A percentile compares a stretch with the other conserved stretches of the same genome.
These are phyloP conservation scores for Branchellion lobata DNA, from an alignment of 2,888 invertebrate genomes.

Conservation along the genomic window DNA sequence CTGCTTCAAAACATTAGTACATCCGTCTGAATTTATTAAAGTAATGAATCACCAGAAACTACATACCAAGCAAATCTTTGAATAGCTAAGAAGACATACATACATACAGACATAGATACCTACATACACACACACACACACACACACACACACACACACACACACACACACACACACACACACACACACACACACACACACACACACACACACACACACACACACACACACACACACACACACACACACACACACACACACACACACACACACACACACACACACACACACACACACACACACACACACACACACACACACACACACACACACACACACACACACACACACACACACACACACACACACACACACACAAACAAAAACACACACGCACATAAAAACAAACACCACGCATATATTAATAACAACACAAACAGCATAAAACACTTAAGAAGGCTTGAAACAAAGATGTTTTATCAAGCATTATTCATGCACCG, in stretches of 20 bases:
- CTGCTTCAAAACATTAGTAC: neutral
- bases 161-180: conserved; percentile 19
- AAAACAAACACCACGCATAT: too few relatives aligned
- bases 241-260: conserved; percentile 15
- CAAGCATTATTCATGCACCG: too few relatives aligned
- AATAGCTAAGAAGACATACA: too few relatives aligned
- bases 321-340: conserved; percentile 11
- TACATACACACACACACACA: conserved; percentile 16
- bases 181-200: conserved; percentile 19
- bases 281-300: conserved; percentile 15
- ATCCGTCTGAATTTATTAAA: neutral
- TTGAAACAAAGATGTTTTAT: too few relatives aligned
- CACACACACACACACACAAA: conserved; percentile 19
- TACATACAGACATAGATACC: conserved; percentile 1
- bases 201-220: conserved; percentile 19
- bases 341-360: conserved; percentile 25
- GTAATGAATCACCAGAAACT: too few relatives aligned
- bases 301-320: conserved; percentile 19
- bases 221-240: conserved; percentile 19
- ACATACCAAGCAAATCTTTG: too few relatives aligned
- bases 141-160: conserved; percentile 15
- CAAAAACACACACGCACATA: too few relatives aligned
- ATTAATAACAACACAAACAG: too few relatives aligned
- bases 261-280: conserved; percentile 15
- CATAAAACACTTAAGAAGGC: too few relatives aligned